Evolutionary conservation across 1,140 invertebrate species (phyloP), one percentile per base, ranked within the genome.

Genomic region (Penaeus indicus): DNA sequence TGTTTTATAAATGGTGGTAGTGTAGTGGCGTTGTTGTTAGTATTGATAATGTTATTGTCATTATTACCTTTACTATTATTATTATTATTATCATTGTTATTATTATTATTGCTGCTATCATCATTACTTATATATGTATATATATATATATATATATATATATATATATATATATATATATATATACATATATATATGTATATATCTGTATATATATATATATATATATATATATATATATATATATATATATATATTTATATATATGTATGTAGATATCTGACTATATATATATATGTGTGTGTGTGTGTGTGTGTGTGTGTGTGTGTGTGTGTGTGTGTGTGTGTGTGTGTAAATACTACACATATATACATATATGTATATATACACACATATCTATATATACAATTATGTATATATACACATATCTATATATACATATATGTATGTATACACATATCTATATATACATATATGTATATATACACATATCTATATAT

Each of bases 271-370:
- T n/a, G n/a, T n/a, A n/a, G n/a, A n/a, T n/a, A n/a, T n/a, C 18
- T 47, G 32, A 19, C 5, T 42, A 47, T 80, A 47, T 80, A 47
- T 80, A 47, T 80, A 47, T 42, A 47, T 80, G 32, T 42, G 32
- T 80, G 32, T 80, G 32, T 80, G 78, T 47, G 8, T 42, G 77
- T 8, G 77, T 79, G 69, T 72, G 21, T 72, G 69, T 72, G 69
- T 72, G 69, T 72, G 69, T 72, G 69, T 72, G 69, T 72, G 69
- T 72, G 77, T 42, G 77, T 79, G 77, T 8, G 77, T 79, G 38
- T 42, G 77, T 42, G 38, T 42, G 77, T 42, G 38, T 42, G 77
- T 79, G 38, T 13, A 2, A 27, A 32, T 18, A 22, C 25, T 27
- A 5, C 42, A 47, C 75, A 5, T 18, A 42, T 18, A 77, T 42